Evolutionary conservation across 2,113 vertebrate species (phyloP).

Genomic region (Percopsis transmontana): DNA sequence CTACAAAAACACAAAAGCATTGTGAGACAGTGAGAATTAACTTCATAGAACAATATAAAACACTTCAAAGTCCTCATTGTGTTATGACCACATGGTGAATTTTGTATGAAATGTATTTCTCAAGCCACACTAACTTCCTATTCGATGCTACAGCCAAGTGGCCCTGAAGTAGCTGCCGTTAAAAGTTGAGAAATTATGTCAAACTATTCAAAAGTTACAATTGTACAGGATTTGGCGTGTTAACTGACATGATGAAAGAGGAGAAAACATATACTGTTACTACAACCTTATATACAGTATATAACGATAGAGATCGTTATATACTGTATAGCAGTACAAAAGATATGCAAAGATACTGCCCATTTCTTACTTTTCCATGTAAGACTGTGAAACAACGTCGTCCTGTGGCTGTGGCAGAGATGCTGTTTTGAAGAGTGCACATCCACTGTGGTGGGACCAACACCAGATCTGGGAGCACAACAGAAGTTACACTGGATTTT

Average conservation of each 20-base stretch:
- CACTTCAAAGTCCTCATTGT: too few relatives aligned
- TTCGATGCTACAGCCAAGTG: too few relatives aligned
- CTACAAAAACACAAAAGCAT: conserved; percentile 35
- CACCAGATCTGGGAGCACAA: conserved; percentile 83
- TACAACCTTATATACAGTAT: neutral
- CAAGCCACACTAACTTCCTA: too few relatives aligned
- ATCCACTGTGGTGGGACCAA: conserved; percentile 86
- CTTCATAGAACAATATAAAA: too few relatives aligned
- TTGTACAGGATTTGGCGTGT: neutral
- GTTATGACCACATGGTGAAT: too few relatives aligned
- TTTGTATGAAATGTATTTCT: too few relatives aligned
- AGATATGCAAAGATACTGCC: too few relatives aligned
- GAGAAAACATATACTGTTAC: neutral
- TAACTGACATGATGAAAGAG: neutral
- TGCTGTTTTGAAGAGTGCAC: conserved; percentile 86
- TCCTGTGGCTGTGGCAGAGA: conserved; percentile 82
- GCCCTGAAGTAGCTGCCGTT: too few relatives aligned
- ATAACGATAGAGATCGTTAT: neutral
- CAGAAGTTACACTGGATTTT: neutral
- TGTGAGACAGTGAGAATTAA: neutral
- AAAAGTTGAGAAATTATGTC: too few relatives aligned
- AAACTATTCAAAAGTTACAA: too few relatives aligned
- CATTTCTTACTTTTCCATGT: conserved; percentile 80
- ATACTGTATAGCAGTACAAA: too few relatives aligned
- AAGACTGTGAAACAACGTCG: conserved; percentile 76